Base-by-base conservation (phyloP, 2,113 vertebrate genomes). In the Verasper variegatus region DNA sequence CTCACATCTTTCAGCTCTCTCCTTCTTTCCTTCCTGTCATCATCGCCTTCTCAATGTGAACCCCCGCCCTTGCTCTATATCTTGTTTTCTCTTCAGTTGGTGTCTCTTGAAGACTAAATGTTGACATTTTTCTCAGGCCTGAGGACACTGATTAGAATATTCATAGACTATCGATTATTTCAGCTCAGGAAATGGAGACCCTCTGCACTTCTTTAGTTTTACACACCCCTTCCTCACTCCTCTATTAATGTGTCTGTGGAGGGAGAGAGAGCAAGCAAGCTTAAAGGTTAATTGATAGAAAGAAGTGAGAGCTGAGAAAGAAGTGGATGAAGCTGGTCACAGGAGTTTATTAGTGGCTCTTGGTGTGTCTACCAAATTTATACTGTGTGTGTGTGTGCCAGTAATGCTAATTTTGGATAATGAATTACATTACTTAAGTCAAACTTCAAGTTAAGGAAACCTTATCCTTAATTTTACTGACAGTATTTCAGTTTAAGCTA, bases 131-230 rank as follows among this genome's bases (percentile, higher is more conserved):
- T 81, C 85, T 74, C 59, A 73, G 64, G 82, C 63, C 51, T 52
- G 20, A 70, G 73, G 70, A 84, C 63, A 60, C 80, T 78, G 87
- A 90, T 91, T 81, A 81, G 89, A 92, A 93, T 92, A 92, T 92
- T 92, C 89, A 92, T 90, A 86, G 87, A 57, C 24, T 91, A 92
- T 93, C 51, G 89, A 92, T 91, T 78, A 57, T 57, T 80, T 75
- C 37, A 71, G 66, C 76, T 17, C 23, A 49, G 63, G 78, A 84
- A 86, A 82, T 71, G 78, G 51, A 70, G 67, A 57, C 59, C 63
- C 58, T 26, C 65, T 27, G 58, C 66, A 42, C 60, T 60, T 81
- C 56, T 80, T 77, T 60, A 60, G 20, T 78, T 82, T 71, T 71
- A 80, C 61, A 56, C 63, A 52, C 52, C 74, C 27, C 17, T 74